Evolutionary conservation across 2,888 invertebrate species (phyloP).

Genomic region (Athrips mouffetella): DNA sequence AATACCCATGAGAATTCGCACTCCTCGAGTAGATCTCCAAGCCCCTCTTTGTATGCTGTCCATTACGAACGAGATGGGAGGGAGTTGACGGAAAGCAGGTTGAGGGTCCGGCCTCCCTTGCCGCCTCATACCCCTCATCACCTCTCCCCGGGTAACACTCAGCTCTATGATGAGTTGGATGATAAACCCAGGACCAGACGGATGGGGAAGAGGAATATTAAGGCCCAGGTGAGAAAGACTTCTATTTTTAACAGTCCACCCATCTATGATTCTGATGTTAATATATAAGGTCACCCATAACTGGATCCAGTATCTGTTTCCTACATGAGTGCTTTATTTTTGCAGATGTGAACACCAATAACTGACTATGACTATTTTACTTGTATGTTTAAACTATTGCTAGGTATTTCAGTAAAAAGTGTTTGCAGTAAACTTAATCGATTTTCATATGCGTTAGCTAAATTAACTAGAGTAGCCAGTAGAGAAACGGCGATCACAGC

Average conservation of each 20-base stretch:
- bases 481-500: no score
- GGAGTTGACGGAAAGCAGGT: conserved; percentile 79
- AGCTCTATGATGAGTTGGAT: conserved; percentile 66
- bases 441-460: no score
- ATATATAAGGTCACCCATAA: no score
- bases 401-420: no score
- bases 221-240: conserved; percentile 83
- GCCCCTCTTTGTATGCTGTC: conserved; percentile 80
- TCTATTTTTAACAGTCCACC: neutral
- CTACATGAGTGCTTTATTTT: no score
- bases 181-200: conserved; percentile 77
- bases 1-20: conserved; percentile 56
- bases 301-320: no score
- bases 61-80: conserved; percentile 83
- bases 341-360: no score
- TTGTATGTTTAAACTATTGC: no score
- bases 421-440: no score
- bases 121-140: conserved; percentile 63
- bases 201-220: conserved; percentile 94
- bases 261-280: no score
- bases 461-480: no score
- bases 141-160: conserved; percentile 58
- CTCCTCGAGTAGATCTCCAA: conserved; percentile 59
- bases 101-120: conserved; percentile 74
- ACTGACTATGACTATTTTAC: no score